phyloP scores from a whole-genome alignment of 2,888 invertebrate genomes.

The Dugesia japonica region DNA sequence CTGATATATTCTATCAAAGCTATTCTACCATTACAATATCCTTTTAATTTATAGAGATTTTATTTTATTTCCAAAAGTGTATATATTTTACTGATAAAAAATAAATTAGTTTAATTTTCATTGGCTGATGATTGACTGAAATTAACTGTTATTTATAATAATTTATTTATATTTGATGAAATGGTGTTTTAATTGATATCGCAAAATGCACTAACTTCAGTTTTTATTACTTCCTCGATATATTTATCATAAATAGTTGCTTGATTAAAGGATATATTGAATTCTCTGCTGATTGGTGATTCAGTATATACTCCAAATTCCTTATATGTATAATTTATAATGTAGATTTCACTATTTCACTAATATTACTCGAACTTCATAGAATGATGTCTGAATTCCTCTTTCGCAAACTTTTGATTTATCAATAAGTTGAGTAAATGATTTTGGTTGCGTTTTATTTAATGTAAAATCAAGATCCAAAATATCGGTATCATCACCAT shows the following conservation, averaged over 20 bases:
- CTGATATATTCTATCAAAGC: too few species aligned
- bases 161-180: too few species aligned
- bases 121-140: too few species aligned
- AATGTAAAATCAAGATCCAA: background rate
- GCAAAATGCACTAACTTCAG: background rate
- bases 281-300: background rate
- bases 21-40: too few species aligned
- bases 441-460: background rate
- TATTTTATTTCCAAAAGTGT: too few species aligned
- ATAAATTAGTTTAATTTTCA: too few species aligned
- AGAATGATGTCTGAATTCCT: background rate
- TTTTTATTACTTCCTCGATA: background rate
- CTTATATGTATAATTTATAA: background rate
- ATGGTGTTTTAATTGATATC: too few species aligned
- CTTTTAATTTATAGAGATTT: too few species aligned
- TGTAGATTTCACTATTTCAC: too few species aligned
- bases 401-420: conserved; percentile 2
- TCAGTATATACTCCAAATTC: background rate
- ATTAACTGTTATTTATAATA: too few species aligned
- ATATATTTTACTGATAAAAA: too few species aligned
- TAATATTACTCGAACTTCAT: background rate
- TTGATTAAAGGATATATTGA: background rate
- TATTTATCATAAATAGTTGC: background rate
- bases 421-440: background rate
- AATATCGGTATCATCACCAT: background rate